These are phyloP conservation scores for Heteromyza rotundicornis DNA, from an alignment of 2,888 invertebrate genomes.

Conservation along the genomic window DNA sequence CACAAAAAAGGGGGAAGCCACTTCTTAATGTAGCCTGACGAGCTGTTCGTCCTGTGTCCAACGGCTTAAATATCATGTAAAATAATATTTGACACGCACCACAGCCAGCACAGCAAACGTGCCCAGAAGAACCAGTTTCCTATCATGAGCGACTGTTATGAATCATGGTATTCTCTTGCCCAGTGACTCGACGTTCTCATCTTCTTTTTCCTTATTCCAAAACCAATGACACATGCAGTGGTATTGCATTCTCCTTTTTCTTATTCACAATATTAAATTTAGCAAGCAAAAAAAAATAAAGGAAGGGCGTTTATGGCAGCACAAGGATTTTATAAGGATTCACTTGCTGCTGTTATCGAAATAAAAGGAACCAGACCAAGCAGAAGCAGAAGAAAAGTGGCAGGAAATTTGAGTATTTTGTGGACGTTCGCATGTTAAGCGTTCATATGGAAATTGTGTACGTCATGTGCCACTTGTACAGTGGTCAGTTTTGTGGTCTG, in stretches of 20 bases:
- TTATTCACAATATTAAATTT: no score
- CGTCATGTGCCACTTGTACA: neutral
- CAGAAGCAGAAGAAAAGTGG: neutral
- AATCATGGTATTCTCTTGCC: neutral
- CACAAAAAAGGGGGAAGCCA: no score
- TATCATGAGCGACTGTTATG: neutral
- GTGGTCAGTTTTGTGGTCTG: neutral
- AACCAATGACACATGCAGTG: no score
- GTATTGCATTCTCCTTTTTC: no score
- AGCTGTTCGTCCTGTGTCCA: no score
- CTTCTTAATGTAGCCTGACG: no score
- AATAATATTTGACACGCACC: slow-evolving; percentile 1
- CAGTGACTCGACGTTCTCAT: no score
- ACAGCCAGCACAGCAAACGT: neutral
- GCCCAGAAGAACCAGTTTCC: neutral
- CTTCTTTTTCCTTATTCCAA: no score
- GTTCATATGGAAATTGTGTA: neutral
- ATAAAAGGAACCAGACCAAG: neutral
- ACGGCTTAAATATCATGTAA: no score
- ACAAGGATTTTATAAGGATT: neutral
- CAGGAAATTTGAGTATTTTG: neutral
- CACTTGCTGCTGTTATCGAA: neutral
- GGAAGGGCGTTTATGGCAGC: neutral
- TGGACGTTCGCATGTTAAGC: neutral
- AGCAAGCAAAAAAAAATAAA: no score